A percentile compares a stretch with the other conserved stretches of the same genome.
Evolutionary conservation across 2,113 vertebrate species (phyloP).

Genomic region (Trematocara stigmaticum): DNA sequence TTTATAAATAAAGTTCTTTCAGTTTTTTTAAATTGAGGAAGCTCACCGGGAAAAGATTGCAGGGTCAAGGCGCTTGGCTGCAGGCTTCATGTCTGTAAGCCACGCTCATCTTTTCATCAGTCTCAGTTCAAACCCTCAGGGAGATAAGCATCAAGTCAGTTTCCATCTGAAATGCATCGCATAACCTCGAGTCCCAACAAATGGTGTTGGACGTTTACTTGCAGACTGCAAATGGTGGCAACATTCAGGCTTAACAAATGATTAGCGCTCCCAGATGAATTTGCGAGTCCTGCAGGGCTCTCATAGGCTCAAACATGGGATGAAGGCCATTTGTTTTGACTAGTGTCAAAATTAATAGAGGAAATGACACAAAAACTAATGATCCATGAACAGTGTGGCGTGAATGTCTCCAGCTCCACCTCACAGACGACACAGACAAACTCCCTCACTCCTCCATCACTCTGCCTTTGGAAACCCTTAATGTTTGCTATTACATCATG

Average conservation of each 20-base stretch:
- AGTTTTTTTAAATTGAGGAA: background rate
- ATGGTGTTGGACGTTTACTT: background rate
- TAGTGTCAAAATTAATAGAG: background rate
- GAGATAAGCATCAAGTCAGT: background rate
- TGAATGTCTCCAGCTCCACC: background rate
- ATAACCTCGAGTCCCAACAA: background rate
- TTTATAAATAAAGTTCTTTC: background rate
- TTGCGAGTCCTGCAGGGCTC: background rate
- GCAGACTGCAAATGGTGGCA: background rate
- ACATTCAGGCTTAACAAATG: background rate
- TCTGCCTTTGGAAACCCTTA: background rate
- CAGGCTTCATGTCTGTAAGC: background rate
- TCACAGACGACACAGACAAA: background rate
- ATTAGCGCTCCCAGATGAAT: background rate
- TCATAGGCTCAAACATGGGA: background rate
- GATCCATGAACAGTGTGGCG: background rate
- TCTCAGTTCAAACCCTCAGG: background rate
- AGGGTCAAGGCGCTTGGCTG: background rate
- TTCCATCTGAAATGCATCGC: background rate
- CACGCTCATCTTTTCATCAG: background rate
- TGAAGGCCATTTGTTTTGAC: background rate
- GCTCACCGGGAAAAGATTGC: background rate
- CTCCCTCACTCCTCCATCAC: background rate
- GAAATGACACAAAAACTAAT: background rate
- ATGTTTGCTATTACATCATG: background rate